Conservation (phyloP, 1,140 invertebrate genomes). For the Dreissena polymorpha region DNA sequence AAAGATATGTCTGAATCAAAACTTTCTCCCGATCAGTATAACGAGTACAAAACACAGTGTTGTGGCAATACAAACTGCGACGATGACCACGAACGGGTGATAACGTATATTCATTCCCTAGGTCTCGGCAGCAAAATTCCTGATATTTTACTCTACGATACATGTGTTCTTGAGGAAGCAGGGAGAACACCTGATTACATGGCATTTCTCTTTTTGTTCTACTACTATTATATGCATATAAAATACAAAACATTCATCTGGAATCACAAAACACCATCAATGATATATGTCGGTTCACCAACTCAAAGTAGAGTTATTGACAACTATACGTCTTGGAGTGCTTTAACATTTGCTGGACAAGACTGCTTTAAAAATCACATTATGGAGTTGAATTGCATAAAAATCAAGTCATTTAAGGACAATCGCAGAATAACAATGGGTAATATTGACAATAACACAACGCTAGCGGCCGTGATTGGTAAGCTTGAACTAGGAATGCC, state of each 20-base stretch:
- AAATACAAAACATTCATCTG: conserved; percentile 10
- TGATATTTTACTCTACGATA: conserved; percentile 6
- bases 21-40: background rate
- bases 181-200: conserved; percentile 14
- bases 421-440: background rate
- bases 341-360: conserved; percentile 11
- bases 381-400: no score
- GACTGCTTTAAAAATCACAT: background rate
- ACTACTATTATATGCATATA: background rate
- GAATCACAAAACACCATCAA: background rate
- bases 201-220: conserved; percentile 21
- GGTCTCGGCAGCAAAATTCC: conserved; percentile 12
- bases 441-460: conserved; percentile 1
- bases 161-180: conserved; percentile 12
- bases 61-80: background rate
- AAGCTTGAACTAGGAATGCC: background rate
- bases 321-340: conserved; percentile 27
- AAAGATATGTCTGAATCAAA: conserved; percentile 9
- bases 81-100: background rate
- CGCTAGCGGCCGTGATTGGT: background rate
- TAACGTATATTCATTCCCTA: conserved; percentile 4
- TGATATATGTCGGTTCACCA: conserved; percentile 15
- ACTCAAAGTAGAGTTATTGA: conserved; percentile 25
- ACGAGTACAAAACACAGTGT: background rate
- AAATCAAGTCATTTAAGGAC: conserved; percentile 30